Evolutionary conservation across 2,113 vertebrate genomes (phyloP), one percentile per base, ranked within the genome.

Genomic region (Coregonus clupeaformis): DNA sequence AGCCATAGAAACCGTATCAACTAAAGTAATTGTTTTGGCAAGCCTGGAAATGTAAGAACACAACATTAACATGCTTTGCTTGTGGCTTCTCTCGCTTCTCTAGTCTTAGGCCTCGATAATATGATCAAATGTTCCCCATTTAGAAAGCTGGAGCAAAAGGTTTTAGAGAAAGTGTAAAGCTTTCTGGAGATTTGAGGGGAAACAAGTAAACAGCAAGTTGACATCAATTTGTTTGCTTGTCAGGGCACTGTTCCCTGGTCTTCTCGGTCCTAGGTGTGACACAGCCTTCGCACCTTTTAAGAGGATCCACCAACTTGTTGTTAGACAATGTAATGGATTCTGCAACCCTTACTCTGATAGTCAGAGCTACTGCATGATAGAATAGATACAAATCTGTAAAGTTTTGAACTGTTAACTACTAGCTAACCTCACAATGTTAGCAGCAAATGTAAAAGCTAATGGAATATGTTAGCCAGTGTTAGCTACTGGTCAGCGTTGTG

Each of bases 11-110:
- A 90, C 87, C 78, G 83, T 84, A 87, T 90, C 88, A 86, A 82
- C 85, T 4, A 78, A 77, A 82, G 83, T 90, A 91, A 92, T 91
- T 91, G 91, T 90, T 91, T 86, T 89, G 87, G 87, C 81, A 91
- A 85, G 86, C 88, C 85, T 68, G 80, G 86, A 82, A 91, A 91
- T 90, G 89, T 84, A 91, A 89, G 82, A 86, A 78, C 82, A 87
- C 86, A 78, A 72, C 83, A 84, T 86, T 88, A 77, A 87, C 88
- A 91, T 79, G 82, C 32, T 79, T 52, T 83, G 84, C 3, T 42
- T 70, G 72, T 42, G 36, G 36, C 36, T 42, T 42, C 36, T 77
- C 63, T 55, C 74, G 75, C 59, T 55, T 73, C 62, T 25, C 72
- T 82, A 81, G 55, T 82, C 70, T 71, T 27, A 74, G 76, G 77